Conservation (phyloP, 92 coral and sea anemone species). For the Parazoanthus swiftii region DNA sequence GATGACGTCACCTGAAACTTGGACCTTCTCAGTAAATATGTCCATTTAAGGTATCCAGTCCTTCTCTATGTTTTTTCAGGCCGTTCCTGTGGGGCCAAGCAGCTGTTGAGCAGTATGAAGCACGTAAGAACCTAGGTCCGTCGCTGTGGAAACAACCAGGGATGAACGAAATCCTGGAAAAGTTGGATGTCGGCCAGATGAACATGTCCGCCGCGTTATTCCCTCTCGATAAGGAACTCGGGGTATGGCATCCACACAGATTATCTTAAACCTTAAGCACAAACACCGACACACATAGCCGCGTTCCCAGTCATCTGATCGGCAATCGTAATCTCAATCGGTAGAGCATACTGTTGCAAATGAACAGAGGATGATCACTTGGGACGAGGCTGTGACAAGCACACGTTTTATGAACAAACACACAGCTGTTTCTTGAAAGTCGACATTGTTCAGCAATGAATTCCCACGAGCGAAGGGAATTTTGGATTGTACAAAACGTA, state of each 20-base stretch:
- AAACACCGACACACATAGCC: not conserved
- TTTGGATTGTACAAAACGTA: not conserved
- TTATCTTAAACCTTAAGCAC: not conserved
- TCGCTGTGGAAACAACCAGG: constrained; percentile 91
- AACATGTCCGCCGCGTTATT: constrained; percentile 75
- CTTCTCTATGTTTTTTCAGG: constrained; percentile 42
- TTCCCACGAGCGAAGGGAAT: not conserved
- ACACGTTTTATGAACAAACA: too few relatives aligned
- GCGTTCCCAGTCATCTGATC: not conserved
- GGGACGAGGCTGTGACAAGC: too few relatives aligned
- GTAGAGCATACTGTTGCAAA: not conserved
- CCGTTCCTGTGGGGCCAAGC: constrained; percentile 96
- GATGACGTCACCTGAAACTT: too few relatives aligned
- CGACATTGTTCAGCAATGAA: too few relatives aligned
- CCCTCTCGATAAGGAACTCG: constrained; percentile 62
- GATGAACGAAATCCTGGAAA: constrained; percentile 76
- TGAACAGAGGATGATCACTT: too few relatives aligned
- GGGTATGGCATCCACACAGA: constrained; percentile 47
- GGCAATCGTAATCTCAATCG: not conserved
- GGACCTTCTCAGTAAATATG: not conserved
- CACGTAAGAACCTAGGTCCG: constrained; percentile 63
- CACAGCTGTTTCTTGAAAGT: too few relatives aligned
- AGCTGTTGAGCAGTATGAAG: constrained; percentile 73
- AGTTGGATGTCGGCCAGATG: constrained; percentile 62
- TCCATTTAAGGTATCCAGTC: too few relatives aligned